A percentile compares a stretch with the other conserved stretches of the same genome.
Evolutionary conservation across 2,797 vertebrate species (phyloP).

Genomic region (Coendou prehensilis): DNA sequence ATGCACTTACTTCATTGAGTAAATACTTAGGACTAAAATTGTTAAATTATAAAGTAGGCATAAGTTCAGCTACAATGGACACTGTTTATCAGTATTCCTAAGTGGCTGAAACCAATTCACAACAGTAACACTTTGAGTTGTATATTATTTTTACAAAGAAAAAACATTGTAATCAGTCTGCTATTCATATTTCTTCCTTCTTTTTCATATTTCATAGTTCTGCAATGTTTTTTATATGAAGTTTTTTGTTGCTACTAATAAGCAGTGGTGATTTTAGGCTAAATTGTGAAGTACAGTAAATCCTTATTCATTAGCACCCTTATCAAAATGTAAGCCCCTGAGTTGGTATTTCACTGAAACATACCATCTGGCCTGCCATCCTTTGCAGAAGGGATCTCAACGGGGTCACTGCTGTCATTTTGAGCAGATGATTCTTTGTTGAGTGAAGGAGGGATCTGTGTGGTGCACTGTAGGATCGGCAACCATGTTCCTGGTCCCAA

Average conservation of each 20-base stretch:
- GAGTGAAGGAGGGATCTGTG: background rate
- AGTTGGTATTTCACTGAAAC: slow-evolving; percentile 33
- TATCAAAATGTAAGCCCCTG: background rate
- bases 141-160: background rate
- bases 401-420: background rate
- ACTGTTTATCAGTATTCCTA: background rate
- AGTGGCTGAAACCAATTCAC: background rate
- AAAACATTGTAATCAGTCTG: background rate
- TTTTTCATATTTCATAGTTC: slow-evolving; percentile 23
- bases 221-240: slow-evolving; percentile 10
- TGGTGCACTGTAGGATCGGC: background rate
- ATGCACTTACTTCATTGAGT: background rate
- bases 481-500: background rate
- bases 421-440: background rate
- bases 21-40: slow-evolving; percentile 3
- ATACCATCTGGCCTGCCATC: background rate
- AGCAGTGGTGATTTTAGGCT: slow-evolving; percentile 28
- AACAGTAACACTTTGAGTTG: slow-evolving; percentile 34
- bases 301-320: background rate
- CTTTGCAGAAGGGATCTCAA: background rate
- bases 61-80: slow-evolving; percentile 10
- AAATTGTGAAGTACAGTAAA: background rate
- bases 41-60: background rate
- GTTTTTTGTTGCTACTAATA: background rate
- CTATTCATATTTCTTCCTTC: slow-evolving; percentile 14